These are phyloP conservation scores for Polyommatus iphigenia DNA, from an alignment of 2,888 invertebrate species.

Conservation along the genomic window DNA sequence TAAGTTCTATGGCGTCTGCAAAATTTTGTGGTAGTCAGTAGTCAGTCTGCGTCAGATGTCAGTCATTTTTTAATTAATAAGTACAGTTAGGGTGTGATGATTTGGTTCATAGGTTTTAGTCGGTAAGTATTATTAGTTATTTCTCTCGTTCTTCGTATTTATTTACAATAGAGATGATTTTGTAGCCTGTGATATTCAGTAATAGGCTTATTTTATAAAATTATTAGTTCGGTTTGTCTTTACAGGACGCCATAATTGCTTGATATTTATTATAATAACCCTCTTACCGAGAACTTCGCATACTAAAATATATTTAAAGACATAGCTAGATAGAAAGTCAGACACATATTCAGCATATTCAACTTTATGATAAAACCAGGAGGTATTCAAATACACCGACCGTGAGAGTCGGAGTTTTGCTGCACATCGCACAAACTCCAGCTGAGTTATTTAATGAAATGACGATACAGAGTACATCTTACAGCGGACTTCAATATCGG, in stretches of 20 bases:
- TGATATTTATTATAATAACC: no score
- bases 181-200: no score
- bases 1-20: not conserved
- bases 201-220: no score
- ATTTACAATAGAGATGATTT: no score
- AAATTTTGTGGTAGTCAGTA: not conserved
- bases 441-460: not conserved
- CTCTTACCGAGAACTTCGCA: no score
- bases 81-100: no score
- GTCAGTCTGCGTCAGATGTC: not conserved
- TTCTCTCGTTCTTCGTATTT: no score
- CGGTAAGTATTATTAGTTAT: no score
- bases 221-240: no score
- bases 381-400: not conserved
- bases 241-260: no score
- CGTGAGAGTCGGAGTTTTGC: not conserved
- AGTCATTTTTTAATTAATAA: not conserved
- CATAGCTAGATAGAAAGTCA: not conserved
- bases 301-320: not conserved
- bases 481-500: not conserved
- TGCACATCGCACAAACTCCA: not conserved
- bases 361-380: not conserved
- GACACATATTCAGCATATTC: not conserved
- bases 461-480: not conserved
- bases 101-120: no score